A percentile compares a stretch with the other conserved stretches of the same genome.
phyloP scores from a whole-genome alignment of 2,888 invertebrate species.

The Rutpela maculata region DNA sequence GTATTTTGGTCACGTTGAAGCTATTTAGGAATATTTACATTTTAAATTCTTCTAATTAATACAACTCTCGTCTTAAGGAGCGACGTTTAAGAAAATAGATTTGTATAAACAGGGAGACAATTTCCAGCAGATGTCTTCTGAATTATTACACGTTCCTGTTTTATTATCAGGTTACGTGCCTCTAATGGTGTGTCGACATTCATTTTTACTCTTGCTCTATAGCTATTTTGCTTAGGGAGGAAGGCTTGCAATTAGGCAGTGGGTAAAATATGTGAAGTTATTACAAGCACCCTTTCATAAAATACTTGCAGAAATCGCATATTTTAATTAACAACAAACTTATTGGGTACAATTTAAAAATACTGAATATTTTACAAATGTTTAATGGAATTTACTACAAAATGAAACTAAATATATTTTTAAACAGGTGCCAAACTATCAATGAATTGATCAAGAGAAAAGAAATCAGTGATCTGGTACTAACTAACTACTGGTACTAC shows the following conservation, averaged over 20 bases:
- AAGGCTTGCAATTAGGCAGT: conserved; percentile 2
- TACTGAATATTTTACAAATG: too few species aligned
- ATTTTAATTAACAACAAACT: neutral
- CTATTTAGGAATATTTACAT: conserved; percentile 68
- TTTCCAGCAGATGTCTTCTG: conserved; percentile 43
- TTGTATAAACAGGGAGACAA: conserved; percentile 33
- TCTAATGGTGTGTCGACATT: conserved; percentile 38
- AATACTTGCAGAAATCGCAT: neutral
- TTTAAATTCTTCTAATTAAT: conserved; percentile 69
- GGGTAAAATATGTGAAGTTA: conserved; percentile 1
- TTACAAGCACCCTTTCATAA: neutral
- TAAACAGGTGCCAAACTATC: too few species aligned
- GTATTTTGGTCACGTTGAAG: conserved; percentile 68
- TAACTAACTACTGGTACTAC: too few species aligned
- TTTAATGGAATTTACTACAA: too few species aligned
- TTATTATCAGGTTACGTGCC: conserved; percentile 30
- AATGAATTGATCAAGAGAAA: too few species aligned
- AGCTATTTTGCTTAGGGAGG: neutral
- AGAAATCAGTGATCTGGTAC: too few species aligned
- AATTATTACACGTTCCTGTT: conserved; percentile 29
- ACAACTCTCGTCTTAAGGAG: conserved; percentile 47
- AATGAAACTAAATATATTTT: too few species aligned
- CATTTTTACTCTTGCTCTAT: conserved; percentile 3
- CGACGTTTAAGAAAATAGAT: conserved; percentile 41
- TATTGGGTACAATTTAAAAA: neutral